Percentiles rank a stretch among this genome's conserved stretches.
These are phyloP conservation scores for Mongoloraphidia duomilia DNA, from an alignment of 2,888 invertebrate genomes.

Conservation along the genomic window DNA sequence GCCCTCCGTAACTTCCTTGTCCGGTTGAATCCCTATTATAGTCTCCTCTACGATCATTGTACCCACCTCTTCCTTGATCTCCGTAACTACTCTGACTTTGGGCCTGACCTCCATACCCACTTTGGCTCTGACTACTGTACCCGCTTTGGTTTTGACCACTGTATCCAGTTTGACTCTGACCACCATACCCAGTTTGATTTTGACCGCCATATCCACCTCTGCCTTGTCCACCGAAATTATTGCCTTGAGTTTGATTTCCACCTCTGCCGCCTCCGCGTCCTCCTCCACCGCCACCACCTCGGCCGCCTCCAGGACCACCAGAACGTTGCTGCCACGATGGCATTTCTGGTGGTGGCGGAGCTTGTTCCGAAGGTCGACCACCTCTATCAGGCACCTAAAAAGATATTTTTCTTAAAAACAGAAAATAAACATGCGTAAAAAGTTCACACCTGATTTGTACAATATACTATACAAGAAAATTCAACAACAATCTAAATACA, in stretches of 20 bases:
- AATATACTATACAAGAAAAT: background rate
- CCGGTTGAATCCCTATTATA: conserved; percentile 4
- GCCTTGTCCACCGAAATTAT: conserved; percentile 23
- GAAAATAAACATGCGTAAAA: background rate
- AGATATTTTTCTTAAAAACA: conserved; percentile 5
- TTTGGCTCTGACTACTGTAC: conserved; percentile 6
- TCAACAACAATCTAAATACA: background rate
- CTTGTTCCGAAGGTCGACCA: conserved; percentile 79
- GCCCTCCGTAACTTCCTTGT: conserved; percentile 7
- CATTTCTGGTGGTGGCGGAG: conserved; percentile 93
- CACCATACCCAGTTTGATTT: background rate
- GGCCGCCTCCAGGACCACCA: conserved; percentile 32
- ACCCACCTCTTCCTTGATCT: background rate
- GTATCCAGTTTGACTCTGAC: background rate
- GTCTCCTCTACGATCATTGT: conserved; percentile 1
- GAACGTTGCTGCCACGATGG: conserved; percentile 78
- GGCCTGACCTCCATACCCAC: conserved; percentile 15
- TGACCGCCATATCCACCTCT: conserved; percentile 10
- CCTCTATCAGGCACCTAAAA: conserved; percentile 83
- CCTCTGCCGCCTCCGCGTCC: conserved; percentile 25
- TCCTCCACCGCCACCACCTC: conserved; percentile 29
- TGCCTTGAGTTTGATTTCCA: conserved; percentile 13
- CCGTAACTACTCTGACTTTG: conserved; percentile 18
- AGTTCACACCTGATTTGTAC: background rate
- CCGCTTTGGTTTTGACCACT: background rate